Base-by-base conservation (phyloP, 2,888 invertebrate genomes). In the Tetragonula carbonaria region DNA sequence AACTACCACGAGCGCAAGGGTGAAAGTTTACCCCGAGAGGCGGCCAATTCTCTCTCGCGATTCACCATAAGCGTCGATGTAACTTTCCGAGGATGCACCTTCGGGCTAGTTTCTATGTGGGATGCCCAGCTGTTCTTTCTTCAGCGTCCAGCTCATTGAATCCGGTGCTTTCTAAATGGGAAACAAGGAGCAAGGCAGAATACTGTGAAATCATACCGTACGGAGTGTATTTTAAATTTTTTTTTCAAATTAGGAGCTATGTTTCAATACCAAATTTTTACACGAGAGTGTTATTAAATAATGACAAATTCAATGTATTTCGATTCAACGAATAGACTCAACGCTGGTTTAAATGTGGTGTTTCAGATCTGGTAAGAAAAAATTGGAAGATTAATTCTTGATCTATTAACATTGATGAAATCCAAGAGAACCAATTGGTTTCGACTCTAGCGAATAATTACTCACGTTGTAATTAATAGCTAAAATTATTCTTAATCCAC, bases 1-100 rank as follows among this genome's bases (percentile, higher is more conserved):
- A 88, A 88, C 87, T 90, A 86, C 88, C 86, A 90, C 82, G 80
- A 88, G 70, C 74, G 23, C 65, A 76, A 83, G 90, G 90, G 88
- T 90, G 90, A 90, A 90, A 90, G 90, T 90, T 87, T 88, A 88
- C 78, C 77, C 82, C 82, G 78, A 71, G 33, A 33, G 33, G 33
- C 73, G 78, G 68, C 66, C 77, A 73, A 80, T 78, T 80, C 88
- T 84, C 84, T 84, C 73, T 76, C 38, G 70, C 72, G 83, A 83
- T 76, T 83, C 75, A 65, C 72, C 71, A 67, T 80, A 66, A 84
- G 63, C 75, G 67, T 51, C 68, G 71, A 81, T 74, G 63, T 55
- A 71, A 70, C 83, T 77, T 76, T 66, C 80, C 70, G 75, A 84
- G 72, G 82, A 86, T 88, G 80, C 82, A n/a, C 72, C 80, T 81